Conservation (phyloP, 2,113 vertebrate species). For the Hassar affinis region DNA sequence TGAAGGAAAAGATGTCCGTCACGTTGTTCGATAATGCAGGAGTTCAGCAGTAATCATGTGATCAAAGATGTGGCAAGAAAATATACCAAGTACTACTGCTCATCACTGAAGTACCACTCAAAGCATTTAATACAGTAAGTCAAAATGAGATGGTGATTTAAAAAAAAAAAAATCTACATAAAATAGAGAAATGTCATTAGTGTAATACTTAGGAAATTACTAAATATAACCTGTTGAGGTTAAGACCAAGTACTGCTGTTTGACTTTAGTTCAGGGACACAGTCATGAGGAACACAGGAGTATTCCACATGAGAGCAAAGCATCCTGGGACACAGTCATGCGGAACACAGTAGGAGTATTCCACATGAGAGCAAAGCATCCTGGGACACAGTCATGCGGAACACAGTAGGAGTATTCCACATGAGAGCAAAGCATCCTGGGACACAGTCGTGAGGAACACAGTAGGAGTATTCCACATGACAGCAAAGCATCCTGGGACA, state of each 20-base stretch:
- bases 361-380: too few species aligned
- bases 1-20: constrained; percentile 4
- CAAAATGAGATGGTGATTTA: constrained; percentile 18
- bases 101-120: constrained; percentile 45
- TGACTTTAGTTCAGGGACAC: background rate
- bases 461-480: too few species aligned
- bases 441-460: too few species aligned
- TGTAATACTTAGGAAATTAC: constrained; percentile 45
- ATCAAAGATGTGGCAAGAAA: constrained; percentile 32
- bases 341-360: too few species aligned
- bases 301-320: background rate
- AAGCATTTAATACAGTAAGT: constrained; percentile 46
- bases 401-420: too few species aligned
- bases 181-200: constrained; percentile 37
- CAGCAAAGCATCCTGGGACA: too few species aligned
- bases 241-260: constrained; percentile 31
- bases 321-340: too few species aligned
- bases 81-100: constrained; percentile 13
- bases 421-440: too few species aligned
- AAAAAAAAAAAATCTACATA: constrained; percentile 23
- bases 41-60: constrained; percentile 45
- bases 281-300: background rate
- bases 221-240: constrained; percentile 21
- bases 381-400: too few species aligned
- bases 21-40: constrained; percentile 28